Conservation (phyloP, 2,888 invertebrate genomes). For the Drosophila birchii region DNA sequence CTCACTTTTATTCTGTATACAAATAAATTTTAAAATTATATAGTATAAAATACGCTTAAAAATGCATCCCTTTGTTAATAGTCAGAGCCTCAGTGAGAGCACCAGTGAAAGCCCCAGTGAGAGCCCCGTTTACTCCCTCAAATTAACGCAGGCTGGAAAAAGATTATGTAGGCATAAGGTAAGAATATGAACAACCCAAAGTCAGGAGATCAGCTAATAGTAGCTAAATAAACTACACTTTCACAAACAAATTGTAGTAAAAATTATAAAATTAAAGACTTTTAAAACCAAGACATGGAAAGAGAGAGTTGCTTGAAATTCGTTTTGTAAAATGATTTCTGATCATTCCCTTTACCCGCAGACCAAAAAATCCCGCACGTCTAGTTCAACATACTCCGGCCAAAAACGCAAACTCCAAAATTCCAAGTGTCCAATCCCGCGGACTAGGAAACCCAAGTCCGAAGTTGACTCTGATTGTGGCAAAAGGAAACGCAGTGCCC, state of each 20-base stretch:
- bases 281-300: too few species aligned
- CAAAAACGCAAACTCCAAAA: not conserved
- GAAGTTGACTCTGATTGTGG: not conserved
- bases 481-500: accelerated
- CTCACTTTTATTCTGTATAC: not conserved
- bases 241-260: too few species aligned
- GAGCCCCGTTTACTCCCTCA: not conserved
- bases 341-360: not conserved
- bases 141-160: not conserved
- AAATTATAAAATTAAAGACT: too few species aligned
- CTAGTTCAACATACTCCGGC: not conserved
- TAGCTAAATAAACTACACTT: too few species aligned
- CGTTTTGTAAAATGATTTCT: not conserved
- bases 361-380: not conserved
- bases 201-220: not conserved
- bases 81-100: not conserved
- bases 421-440: not conserved
- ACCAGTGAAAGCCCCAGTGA: too few species aligned
- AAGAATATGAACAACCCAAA: not conserved
- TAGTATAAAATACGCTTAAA: not conserved
- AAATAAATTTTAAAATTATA: not conserved
- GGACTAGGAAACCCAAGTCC: not conserved
- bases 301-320: too few species aligned
- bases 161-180: not conserved
- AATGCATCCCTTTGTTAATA: not conserved